Conservation (phyloP, 2,888 invertebrate species). For the Meghimatium bilineatum region DNA sequence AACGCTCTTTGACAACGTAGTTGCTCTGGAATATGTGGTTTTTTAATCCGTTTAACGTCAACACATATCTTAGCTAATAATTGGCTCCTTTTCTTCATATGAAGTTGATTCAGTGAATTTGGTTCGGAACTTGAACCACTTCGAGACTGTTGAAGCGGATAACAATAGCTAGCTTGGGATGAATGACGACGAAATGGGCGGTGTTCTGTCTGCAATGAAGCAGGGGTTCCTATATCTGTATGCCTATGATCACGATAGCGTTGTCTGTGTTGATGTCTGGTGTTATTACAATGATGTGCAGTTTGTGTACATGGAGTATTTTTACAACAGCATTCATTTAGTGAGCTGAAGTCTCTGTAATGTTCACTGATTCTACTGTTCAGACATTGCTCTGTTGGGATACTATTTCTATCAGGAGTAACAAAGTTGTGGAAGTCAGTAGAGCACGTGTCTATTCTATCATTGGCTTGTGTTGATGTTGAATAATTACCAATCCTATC, state of each 20-base stretch:
- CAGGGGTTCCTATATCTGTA: neutral
- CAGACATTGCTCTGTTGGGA: neutral
- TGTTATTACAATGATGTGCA: neutral
- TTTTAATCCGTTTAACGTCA: neutral
- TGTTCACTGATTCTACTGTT: neutral
- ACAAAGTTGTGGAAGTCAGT: constrained; percentile 18
- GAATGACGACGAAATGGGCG: neutral
- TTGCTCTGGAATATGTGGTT: neutral
- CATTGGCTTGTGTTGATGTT: neutral
- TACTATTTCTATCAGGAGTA: neutral
- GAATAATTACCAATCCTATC: neutral
- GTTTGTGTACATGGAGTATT: neutral
- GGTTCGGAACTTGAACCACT: neutral
- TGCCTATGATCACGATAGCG: constrained; percentile 13
- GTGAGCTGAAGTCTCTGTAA: neutral
- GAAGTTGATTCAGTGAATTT: neutral
- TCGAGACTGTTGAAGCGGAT: neutral
- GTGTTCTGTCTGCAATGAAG: neutral
- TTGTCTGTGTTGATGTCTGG: constrained; percentile 15
- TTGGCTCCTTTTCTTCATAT: neutral
- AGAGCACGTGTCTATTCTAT: neutral
- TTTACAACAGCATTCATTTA: neutral
- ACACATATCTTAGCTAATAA: neutral
- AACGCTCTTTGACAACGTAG: neutral
- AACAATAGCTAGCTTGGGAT: neutral